phyloP scores from a whole-genome alignment of 2,888 invertebrate species.

The Nineta flava region DNA sequence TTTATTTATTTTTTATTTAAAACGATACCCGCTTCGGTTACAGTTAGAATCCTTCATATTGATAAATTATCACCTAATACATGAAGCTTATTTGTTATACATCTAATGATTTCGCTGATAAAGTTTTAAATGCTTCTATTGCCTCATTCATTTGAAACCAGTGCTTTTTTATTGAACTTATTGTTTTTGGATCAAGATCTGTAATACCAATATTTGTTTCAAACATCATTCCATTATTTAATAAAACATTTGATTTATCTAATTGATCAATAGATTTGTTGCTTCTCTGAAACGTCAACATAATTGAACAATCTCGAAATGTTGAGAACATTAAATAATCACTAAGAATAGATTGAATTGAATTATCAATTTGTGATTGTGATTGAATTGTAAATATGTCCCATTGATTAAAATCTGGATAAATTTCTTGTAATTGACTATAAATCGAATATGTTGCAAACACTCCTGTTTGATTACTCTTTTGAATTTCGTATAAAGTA shows the following conservation, averaged over 20 bases:
- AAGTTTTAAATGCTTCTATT: not conserved
- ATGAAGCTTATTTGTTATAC: too few species aligned
- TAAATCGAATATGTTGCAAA: not conserved
- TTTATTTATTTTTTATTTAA: too few species aligned
- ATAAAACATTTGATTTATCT: not conserved
- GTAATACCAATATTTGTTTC: not conserved
- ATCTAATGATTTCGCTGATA: too few species aligned
- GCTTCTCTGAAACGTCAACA: not conserved
- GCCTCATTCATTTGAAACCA: not conserved
- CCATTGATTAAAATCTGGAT: not conserved
- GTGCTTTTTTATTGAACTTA: not conserved
- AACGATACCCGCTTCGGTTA: too few species aligned
- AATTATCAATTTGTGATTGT: not conserved
- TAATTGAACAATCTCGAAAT: conserved; percentile 1
- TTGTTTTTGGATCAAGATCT: not conserved
- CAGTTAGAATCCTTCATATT: too few species aligned
- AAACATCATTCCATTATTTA: not conserved
- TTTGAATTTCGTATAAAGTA: not conserved
- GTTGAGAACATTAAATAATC: not conserved
- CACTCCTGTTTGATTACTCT: not conserved
- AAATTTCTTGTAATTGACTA: not conserved
- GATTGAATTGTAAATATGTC: not conserved
- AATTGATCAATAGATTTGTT: not conserved
- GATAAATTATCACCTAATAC: too few species aligned
- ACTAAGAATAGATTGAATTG: not conserved